Evolutionary conservation across 2,797 vertebrate genomes (phyloP), one percentile per base, ranked within the genome.

Genomic region (Epinephelus malabaricus): DNA sequence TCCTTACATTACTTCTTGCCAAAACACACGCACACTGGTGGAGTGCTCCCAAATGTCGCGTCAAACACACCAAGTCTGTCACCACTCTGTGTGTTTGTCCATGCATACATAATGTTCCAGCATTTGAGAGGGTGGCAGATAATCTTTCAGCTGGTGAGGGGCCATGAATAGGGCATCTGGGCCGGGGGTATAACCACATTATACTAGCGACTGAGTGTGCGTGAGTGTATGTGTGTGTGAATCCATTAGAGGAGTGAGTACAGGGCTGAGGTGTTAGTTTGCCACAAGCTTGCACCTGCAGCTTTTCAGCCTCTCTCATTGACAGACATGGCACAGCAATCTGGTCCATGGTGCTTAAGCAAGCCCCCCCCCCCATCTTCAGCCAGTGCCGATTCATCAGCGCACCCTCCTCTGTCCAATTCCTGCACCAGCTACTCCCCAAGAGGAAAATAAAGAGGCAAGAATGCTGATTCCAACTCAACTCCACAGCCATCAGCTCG

Each of bases 211-310:
- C 58, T 58, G 25, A 40, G 40, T 69, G 46, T 68, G 45, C n/a
- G 56, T 58, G 30, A 34, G 56, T 58, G 27, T 27, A 27, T 27
- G 50, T 45, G 17, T 45, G 58, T 45, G 58, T 67, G 78, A 66
- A 76, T 85, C 40, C 38, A 72, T 79, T 70, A 30, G 23, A 83
- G 56, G 19, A 64, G 64, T 2, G 10, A 59, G 75, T 25, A 55
- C 5, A 11, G 63, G 49, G 76, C 53, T 78, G 70, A 46, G 82
- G 51, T 78, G 70, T 76, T 56, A 61, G 63, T 88, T 76, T 78
- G 72, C 46, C 67, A 78, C 65, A 59, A 79, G 78, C 68, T 82
- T 83, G 85, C 91, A 94, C 91, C 90, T 94, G 90, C 89, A 91
- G 84, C 87, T 86, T 88, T 89, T 92, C 86, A 84, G 76, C 71